These are phyloP conservation scores for Cheilosia impressa DNA, from an alignment of 2,888 invertebrate species.

Conservation along the genomic window DNA sequence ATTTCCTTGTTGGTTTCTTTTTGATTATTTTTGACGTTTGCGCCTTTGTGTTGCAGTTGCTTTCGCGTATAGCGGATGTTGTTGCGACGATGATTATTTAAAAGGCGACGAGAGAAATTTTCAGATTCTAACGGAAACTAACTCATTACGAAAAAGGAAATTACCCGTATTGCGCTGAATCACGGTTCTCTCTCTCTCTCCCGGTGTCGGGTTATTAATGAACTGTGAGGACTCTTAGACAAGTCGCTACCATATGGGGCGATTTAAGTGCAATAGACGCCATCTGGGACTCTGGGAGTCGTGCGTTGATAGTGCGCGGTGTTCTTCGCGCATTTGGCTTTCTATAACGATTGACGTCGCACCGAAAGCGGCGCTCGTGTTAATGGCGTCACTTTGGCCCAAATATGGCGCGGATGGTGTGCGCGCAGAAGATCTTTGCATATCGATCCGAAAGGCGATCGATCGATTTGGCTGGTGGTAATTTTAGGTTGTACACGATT, in stretches of 20 bases:
- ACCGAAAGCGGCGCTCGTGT: slow-evolving; percentile 54
- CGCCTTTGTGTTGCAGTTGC: slow-evolving; percentile 37
- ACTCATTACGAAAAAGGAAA: slow-evolving; percentile 72
- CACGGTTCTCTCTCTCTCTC: slow-evolving; percentile 28
- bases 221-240: slow-evolving; percentile 67
- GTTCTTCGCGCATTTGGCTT: slow-evolving; percentile 55
- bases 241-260: slow-evolving; percentile 67
- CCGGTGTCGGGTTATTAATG: slow-evolving; percentile 65
- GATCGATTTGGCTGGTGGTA: slow-evolving; percentile 18
- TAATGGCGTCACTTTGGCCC: slow-evolving; percentile 63
- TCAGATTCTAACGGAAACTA: slow-evolving; percentile 65
- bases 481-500: slow-evolving; percentile 39
- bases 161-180: slow-evolving; percentile 67
- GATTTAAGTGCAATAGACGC: slow-evolving; percentile 58
- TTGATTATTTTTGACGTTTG: slow-evolving; percentile 69
- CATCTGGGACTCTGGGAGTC: slow-evolving; percentile 66
- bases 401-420: slow-evolving; percentile 59
- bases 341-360: slow-evolving; percentile 6
- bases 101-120: slow-evolving; percentile 38
- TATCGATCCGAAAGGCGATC: slow-evolving; percentile 20
- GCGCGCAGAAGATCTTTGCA: slow-evolving; percentile 37
- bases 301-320: slow-evolving; percentile 53
- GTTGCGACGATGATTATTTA: slow-evolving; percentile 42
- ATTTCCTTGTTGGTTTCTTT: slow-evolving; percentile 67
- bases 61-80: slow-evolving; percentile 55